Conservation (phyloP, 2,113 vertebrate genomes). For the Empidonax alnorum region DNA sequence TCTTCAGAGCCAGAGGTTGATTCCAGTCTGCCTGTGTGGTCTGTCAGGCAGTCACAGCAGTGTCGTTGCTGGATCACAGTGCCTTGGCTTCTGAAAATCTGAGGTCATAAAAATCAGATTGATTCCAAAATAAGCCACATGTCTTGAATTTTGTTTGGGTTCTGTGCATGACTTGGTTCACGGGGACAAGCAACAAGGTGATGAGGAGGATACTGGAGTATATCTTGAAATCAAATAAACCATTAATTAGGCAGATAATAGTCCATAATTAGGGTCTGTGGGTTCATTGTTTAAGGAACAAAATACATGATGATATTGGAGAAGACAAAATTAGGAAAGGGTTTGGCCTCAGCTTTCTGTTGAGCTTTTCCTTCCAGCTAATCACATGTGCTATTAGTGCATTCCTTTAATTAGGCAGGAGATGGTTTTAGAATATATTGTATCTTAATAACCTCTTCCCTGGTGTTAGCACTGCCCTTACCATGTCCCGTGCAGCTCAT, state of each 20-base stretch:
- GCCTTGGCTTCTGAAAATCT: neutral
- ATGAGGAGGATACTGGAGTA: neutral
- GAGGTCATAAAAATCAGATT: neutral
- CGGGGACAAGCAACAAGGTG: neutral
- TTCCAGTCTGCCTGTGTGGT: neutral
- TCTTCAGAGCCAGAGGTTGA: neutral
- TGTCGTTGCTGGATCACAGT: neutral
- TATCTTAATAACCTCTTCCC: neutral
- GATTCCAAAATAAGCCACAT: neutral
- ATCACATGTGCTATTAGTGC: neutral
- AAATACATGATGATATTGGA: neutral
- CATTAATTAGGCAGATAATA: neutral
- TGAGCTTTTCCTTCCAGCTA: constrained; percentile 4
- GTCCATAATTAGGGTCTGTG: neutral
- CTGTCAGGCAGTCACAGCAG: neutral
- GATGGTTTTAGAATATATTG: neutral
- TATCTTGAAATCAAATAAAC: neutral
- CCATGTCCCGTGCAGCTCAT: neutral
- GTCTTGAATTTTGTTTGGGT: neutral
- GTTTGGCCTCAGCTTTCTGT: neutral
- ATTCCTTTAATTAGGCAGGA: neutral
- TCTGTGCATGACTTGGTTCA: neutral
- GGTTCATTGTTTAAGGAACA: neutral
- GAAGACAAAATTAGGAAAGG: neutral
- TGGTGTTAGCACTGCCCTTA: neutral